Percentiles rank a stretch among this genome's conserved stretches.
Evolutionary conservation across 2,888 invertebrate genomes (phyloP).

Genomic region (Sisyra nigra): DNA sequence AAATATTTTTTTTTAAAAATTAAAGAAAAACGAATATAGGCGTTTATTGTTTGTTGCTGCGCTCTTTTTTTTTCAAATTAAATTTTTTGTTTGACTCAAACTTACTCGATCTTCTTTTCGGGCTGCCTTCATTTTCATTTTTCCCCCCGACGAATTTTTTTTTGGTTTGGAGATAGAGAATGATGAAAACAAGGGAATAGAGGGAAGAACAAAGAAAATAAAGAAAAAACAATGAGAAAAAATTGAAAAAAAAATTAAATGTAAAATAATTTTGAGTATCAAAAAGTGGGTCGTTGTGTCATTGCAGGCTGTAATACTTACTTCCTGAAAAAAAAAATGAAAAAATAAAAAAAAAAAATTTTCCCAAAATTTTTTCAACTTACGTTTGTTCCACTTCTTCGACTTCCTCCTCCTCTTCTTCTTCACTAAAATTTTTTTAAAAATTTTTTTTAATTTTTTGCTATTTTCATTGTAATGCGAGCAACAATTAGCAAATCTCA

Average conservation of each 20-base stretch:
- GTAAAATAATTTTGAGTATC: slow-evolving; percentile 4
- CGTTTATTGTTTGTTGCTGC: slow-evolving; percentile 3
- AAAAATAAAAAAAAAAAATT: slow-evolving; percentile 7
- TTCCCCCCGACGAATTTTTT: neutral
- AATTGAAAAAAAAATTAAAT: slow-evolving; percentile 7
- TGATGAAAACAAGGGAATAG: too few species aligned
- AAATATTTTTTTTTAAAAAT: too few species aligned
- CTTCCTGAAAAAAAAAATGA: slow-evolving; percentile 31
- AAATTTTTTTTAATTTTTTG: too few species aligned
- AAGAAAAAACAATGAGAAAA: slow-evolving; percentile 16
- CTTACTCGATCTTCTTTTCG: slow-evolving; percentile 53
- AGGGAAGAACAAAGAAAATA: slow-evolving; percentile 19
- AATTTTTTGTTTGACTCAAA: slow-evolving; percentile 15
- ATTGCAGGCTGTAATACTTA: slow-evolving; percentile 24
- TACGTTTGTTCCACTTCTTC: slow-evolving; percentile 62
- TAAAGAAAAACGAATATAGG: neutral
- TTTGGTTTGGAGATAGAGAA: too few species aligned
- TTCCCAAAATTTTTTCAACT: slow-evolving; percentile 27
- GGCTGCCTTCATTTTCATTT: slow-evolving; percentile 38
- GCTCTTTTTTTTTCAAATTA: too few species aligned
- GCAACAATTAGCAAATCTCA: too few species aligned
- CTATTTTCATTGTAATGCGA: too few species aligned
- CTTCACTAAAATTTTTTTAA: slow-evolving; percentile 32
- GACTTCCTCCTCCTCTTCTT: slow-evolving; percentile 63
- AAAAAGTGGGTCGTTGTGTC: slow-evolving; percentile 7